Percentiles rank a stretch among this genome's conserved stretches.
Evolutionary conservation across 1,140 invertebrate species (phyloP).

Genomic region (Rhagoletis zephyria): DNA sequence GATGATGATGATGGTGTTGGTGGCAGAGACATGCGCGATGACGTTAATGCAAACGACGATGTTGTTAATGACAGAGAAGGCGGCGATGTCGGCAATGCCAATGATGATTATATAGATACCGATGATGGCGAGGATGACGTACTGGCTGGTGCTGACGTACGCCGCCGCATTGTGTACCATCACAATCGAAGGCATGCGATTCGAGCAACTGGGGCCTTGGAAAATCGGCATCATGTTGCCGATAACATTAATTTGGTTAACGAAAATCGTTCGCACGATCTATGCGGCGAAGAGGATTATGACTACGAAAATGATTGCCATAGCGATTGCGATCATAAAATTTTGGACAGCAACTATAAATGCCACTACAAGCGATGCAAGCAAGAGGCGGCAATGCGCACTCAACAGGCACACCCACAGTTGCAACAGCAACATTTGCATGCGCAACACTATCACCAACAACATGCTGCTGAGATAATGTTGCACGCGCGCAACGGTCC

Average conservation of each 20-base stretch:
- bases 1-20: background rate
- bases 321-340: conserved; percentile 54
- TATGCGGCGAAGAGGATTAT: conserved; percentile 24
- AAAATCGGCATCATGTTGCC: conserved; percentile 4
- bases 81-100: conserved; percentile 41
- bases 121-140: conserved; percentile 54
- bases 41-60: background rate
- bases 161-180: background rate
- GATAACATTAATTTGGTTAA: conserved; percentile 59
- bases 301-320: conserved; percentile 57
- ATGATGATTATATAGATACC: conserved; percentile 24
- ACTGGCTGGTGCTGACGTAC: background rate
- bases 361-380: conserved; percentile 69
- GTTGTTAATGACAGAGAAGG: background rate
- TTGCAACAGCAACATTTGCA: conserved; percentile 34
- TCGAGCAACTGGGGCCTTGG: background rate
- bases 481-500: conserved; percentile 33
- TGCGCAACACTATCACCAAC: conserved; percentile 33
- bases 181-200: background rate
- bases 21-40: conserved; percentile 23
- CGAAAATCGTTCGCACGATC: conserved; percentile 48
- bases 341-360: conserved; percentile 64
- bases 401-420: conserved; percentile 58
- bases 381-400: conserved; percentile 70
- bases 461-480: conserved; percentile 45